Evolutionary conservation across 2,113 vertebrate genomes (phyloP).

Genomic region (Toxotes jaculatrix): DNA sequence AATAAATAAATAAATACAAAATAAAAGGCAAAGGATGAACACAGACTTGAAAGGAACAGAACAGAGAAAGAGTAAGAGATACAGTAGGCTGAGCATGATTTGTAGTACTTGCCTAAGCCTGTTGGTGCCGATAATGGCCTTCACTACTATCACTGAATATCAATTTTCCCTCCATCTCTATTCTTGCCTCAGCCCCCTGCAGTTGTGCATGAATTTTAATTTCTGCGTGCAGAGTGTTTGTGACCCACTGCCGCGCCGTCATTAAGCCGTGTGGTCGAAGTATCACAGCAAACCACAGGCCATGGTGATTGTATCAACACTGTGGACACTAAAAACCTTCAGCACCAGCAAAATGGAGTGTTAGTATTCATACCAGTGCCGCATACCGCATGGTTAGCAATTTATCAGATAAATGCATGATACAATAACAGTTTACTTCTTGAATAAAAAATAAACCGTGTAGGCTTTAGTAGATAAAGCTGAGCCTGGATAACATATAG

Average conservation of each 20-base stretch:
- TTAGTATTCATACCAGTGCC: not conserved
- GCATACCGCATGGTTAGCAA: not conserved
- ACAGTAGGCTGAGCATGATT: constrained; percentile 8
- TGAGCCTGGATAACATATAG: not conserved
- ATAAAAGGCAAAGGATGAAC: constrained; percentile 10
- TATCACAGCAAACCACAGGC: constrained; percentile 32
- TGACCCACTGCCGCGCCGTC: constrained; percentile 13
- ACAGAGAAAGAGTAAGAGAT: constrained; percentile 4
- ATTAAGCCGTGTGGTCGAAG: not conserved
- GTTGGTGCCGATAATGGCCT: constrained; percentile 40
- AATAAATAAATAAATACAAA: not conserved
- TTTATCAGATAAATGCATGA: not conserved
- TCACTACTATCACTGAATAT: constrained; percentile 30
- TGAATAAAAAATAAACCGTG: not conserved
- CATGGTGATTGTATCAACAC: constrained; percentile 10
- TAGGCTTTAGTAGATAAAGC: not conserved
- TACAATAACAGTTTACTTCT: not conserved
- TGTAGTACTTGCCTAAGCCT: constrained; percentile 23
- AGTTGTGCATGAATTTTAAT: constrained; percentile 51
- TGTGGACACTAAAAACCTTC: constrained; percentile 17
- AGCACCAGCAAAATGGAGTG: not conserved
- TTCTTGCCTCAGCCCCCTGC: constrained; percentile 27
- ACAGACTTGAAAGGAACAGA: not conserved
- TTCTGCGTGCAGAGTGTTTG: constrained; percentile 7
- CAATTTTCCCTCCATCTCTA: constrained; percentile 35